Conservation (phyloP, 2,113 vertebrate species). For the Oenanthe oenanthe region DNA sequence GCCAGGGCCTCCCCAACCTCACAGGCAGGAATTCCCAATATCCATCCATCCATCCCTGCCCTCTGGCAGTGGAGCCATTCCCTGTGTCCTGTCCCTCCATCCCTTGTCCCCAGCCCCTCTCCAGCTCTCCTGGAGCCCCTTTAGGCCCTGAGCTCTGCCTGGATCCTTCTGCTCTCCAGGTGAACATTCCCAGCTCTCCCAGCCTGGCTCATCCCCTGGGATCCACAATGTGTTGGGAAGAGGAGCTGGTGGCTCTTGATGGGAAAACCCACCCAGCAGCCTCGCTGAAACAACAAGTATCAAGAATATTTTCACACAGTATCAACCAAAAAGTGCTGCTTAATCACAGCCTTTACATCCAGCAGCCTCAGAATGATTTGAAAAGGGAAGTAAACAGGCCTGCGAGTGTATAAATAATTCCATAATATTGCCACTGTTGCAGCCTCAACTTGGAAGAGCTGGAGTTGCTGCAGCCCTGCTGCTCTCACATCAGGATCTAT, state of each 20-base stretch:
- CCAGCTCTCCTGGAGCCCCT: background rate
- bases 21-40: background rate
- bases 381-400: background rate
- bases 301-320: background rate
- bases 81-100: background rate
- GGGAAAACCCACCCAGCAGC: background rate
- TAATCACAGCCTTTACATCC: background rate
- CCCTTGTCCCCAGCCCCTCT: background rate
- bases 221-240: background rate
- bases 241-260: background rate
- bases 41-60: background rate
- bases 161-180: fast-evolving
- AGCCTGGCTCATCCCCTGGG: background rate
- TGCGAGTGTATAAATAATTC: background rate
- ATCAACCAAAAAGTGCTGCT: background rate
- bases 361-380: background rate
- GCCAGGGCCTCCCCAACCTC: background rate
- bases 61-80: background rate
- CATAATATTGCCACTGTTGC: background rate
- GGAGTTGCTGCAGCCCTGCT: background rate
- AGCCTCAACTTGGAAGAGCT: background rate
- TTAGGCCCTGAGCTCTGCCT: background rate
- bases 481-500: background rate
- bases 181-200: background rate
- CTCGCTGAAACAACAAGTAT: background rate